Base-by-base conservation (phyloP, 2,113 vertebrate genomes). In the Peromyscus leucopus region DNA sequence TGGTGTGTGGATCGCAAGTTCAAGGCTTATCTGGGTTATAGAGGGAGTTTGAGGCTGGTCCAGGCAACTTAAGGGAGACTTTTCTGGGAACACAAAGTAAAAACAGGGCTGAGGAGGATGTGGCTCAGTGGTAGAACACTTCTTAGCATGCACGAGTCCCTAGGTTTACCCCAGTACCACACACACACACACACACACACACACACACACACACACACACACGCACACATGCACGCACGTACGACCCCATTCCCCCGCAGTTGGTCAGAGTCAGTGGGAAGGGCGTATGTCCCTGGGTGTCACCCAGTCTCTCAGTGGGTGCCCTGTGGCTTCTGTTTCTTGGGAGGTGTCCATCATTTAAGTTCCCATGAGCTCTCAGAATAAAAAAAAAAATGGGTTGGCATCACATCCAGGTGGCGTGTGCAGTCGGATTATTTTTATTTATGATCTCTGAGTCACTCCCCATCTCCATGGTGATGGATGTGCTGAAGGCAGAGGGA, bases 371-470 rank as follows among this genome's bases (percentile, higher is more conserved):
- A 97, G 97, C 97, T 97, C 96, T 92, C 89, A 59, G 97, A 95
- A 97, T 42, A 96, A 19, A 74, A 36, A 46, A 90, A 33, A 3
- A 98, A 96, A 94, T 75, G 0, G 0, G 95, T 86, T 98, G 98
- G 98, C 98, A 98, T 96, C 0, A 0, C 90, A 95, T 97, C 97
- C 97, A 71, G 98, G 98, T 31, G 93, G 98, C 86, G 97, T 97
- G 98, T 96, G 98, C 97, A 10, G 97, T 95, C 93, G 96, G 98
- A 98, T 98, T 99, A 98, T 99, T 99, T 99, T 98, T 99, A 99
- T 99, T 99, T 98, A 98, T 97, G 96, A 97, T 98, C 95, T 98
- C 98, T 98, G 98, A 98, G 98, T 98, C 98, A 98, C 97, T 96
- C 94, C 94, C 97, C 92, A 98, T 99, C 98, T 97, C 98, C 98